Evolutionary conservation across 2,113 vertebrate species (phyloP).

Genomic region (Hystrix brachyura): DNA sequence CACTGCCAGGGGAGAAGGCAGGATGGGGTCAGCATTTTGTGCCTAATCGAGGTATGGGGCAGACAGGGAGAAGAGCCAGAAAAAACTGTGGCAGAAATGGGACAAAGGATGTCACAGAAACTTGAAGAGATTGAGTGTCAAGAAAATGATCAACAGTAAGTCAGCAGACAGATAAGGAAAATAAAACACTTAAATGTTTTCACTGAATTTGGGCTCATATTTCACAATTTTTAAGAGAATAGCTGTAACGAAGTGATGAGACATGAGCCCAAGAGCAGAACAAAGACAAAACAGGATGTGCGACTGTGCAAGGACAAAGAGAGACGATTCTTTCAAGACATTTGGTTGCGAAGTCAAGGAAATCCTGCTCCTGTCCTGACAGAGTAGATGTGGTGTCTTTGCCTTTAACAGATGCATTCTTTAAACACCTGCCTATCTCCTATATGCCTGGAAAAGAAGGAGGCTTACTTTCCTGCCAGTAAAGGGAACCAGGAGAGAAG

Average conservation of each 20-base stretch:
- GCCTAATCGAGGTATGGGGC: neutral
- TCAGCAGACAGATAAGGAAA: neutral
- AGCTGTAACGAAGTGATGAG: neutral
- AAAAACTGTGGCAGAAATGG: neutral
- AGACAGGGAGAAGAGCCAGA: neutral
- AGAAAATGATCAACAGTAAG: neutral
- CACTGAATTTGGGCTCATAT: neutral
- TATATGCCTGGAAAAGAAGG: neutral
- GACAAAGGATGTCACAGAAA: neutral
- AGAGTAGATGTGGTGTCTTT: neutral
- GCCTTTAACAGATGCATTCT: neutral
- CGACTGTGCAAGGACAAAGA: neutral
- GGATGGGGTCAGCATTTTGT: neutral
- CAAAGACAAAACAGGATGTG: neutral
- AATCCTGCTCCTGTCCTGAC: neutral
- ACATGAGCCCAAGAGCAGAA: neutral
- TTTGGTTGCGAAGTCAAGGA: neutral
- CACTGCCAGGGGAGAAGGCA: fast-evolving
- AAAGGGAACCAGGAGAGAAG: neutral
- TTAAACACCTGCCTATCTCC: neutral
- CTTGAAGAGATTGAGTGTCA: neutral
- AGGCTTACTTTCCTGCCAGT: neutral
- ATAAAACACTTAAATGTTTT: neutral
- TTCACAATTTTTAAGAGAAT: neutral
- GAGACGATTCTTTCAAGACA: neutral